Base-by-base conservation (phyloP, 1,140 invertebrate genomes). In the Delia radicum region DNA sequence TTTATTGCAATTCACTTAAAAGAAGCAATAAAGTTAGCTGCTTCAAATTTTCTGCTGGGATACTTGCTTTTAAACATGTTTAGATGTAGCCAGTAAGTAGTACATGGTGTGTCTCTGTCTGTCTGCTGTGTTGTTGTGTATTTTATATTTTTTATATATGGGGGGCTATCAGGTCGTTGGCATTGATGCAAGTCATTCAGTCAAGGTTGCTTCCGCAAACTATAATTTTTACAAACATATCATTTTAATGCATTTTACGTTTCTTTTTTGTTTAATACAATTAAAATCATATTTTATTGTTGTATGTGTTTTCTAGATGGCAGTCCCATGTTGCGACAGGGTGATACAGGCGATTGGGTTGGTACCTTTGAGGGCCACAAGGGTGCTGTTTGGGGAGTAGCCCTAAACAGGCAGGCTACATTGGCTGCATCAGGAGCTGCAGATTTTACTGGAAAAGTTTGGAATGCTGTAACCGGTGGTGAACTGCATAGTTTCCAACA, bases 331-430 rank as follows among this genome's bases (percentile, higher is more conserved):
- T 88, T 99, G 75, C 90, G 97, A 65, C 96, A 99, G 88, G 97
- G 97, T 72, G 97, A 98, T 83, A 99, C 97, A 67, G 97, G 97
- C 55, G 97, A 99, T 88, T 99, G 97, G 97, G 97, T 99, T 83
- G 98, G 98, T 77, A 99, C 97, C 46, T 99, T 99, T 87, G 95
- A 97, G 88, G 97, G 98, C 18, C 98, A 99, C 85, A 99, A 99
- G 88, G 97, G 97, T 77, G 97, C 97, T 78, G 97, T 99, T 29
- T 99, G 97, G 97, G 96, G 97, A 80, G 97, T 98, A 77, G 95
- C 96, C 65, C 89, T 99, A 76, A 98, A 97, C 88, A 89, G 90
- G 79, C 92, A 96, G 82, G 96, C 96, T 13, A 95, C 94, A 10
- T 90, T 92, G 84, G 97, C 97, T 75, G 97, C 97, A 3, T 96